Base-by-base conservation (phyloP, 2,113 vertebrate genomes). In the Petromus typicus region DNA sequence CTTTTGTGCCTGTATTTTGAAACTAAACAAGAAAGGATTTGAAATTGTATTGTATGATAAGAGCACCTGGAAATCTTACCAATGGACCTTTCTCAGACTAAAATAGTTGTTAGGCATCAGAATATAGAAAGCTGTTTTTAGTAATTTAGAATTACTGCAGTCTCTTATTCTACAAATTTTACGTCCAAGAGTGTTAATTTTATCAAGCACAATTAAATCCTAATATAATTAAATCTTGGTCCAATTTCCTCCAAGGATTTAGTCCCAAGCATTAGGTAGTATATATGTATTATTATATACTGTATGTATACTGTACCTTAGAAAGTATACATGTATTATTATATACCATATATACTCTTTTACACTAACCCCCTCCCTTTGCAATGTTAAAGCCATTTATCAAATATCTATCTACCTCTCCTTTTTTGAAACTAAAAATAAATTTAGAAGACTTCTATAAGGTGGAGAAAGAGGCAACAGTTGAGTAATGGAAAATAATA, bases 381-480 rank as follows among this genome's bases (percentile, higher is more conserved):
- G 11, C 40, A 91, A 45, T 91, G 34, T 61, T 93, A 89, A 96
- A 95, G 48, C 59, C 59, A 73, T 93, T 91, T 89, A 37, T 93
- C 64, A 81, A 94, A 43, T 86, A 51, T 82, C 75, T 93, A 75
- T 87, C 34, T 45, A 78, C 37, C 2, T 43, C 59, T 32, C 59
- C 78, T 91, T 30, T 14, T 95, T 94, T 93, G 69, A 91, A 92
- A 94, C 84, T 86, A 93, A 95, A 96, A 87, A 80, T 76, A 79
- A 95, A 16, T 84, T 73, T 93, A 32, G 14, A 57, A n/a, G 43
- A 51, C 34, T 92, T n/a, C 67, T 78, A 34, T 30, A 91, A 91
- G 34, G 76, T 43, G 59, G 54, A 81, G 73, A 91, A 95, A 80
- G 73, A 92, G 56, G 45, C 27, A 67, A 6, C 30, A 12, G 69